phyloP scores from a whole-genome alignment of 2,888 invertebrate genomes.

The Cephalotes varians region DNA sequence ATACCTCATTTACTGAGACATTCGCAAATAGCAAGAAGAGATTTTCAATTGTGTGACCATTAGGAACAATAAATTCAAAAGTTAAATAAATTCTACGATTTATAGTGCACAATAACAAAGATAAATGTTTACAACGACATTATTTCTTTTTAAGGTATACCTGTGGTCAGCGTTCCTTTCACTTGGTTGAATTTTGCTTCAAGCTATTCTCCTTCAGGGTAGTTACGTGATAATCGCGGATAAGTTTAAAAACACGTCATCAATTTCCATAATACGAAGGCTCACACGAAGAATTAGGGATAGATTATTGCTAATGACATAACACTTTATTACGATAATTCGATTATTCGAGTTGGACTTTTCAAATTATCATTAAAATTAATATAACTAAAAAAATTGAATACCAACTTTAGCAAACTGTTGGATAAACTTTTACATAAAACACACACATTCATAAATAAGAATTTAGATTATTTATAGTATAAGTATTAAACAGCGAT shows the following conservation, averaged over 20 bases:
- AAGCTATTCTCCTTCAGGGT: slow-evolving; percentile 6
- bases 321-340: not conserved
- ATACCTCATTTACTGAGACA: not conserved
- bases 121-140: slow-evolving; percentile 12
- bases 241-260: not conserved
- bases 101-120: not conserved
- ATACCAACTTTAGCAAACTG: not conserved
- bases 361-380: not conserved
- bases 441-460: not conserved
- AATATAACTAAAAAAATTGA: not conserved
- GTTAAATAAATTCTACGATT: not conserved
- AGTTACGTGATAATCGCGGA: not conserved
- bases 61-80: not conserved
- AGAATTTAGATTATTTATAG: not conserved
- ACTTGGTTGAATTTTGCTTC: slow-evolving; percentile 49
- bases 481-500: not conserved
- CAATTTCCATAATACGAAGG: not conserved
- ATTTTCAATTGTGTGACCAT: not conserved
- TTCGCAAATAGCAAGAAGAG: not conserved
- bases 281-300: not conserved
- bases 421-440: not conserved
- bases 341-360: not conserved
- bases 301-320: not conserved
- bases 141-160: slow-evolving; percentile 36
- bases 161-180: slow-evolving; percentile 62